These are phyloP conservation scores for Eurystomus gularis DNA, from an alignment of 2,113 vertebrate genomes.

Conservation along the genomic window DNA sequence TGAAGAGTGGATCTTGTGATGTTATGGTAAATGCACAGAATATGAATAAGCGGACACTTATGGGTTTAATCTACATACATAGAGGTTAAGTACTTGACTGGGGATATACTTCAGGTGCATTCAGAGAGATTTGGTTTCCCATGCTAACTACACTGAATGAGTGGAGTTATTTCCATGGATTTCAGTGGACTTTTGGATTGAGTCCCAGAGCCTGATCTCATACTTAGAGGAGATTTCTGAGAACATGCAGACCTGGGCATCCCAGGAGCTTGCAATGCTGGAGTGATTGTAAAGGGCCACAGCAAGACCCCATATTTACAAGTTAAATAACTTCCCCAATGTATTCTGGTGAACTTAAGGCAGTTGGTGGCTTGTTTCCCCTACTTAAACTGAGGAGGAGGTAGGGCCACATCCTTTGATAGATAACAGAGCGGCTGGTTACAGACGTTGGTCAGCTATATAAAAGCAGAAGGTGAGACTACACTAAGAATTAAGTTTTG, in stretches of 20 bases:
- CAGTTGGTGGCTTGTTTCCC: background rate
- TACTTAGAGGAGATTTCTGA: background rate
- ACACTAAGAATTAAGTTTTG: background rate
- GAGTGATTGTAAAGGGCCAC: background rate
- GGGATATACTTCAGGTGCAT: background rate
- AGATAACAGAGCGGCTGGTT: background rate
- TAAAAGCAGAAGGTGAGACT: background rate
- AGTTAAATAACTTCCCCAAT: background rate
- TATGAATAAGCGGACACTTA: background rate
- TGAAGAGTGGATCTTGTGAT: background rate
- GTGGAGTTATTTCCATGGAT: background rate
- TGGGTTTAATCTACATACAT: background rate
- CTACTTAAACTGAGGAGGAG: background rate
- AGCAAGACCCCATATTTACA: background rate
- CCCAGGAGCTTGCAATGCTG: background rate
- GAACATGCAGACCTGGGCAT: background rate
- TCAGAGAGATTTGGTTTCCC: background rate
- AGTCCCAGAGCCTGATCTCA: slow-evolving; percentile 1
- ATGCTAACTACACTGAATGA: background rate
- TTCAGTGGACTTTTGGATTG: background rate
- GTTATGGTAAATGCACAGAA: background rate
- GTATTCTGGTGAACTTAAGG: background rate
- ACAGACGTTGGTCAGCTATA: background rate
- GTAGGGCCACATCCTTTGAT: background rate
- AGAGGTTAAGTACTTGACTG: background rate